Evolutionary conservation across 2,888 invertebrate species (phyloP), one percentile per base, ranked within the genome.

Genomic region (Poecilus cupreus): DNA sequence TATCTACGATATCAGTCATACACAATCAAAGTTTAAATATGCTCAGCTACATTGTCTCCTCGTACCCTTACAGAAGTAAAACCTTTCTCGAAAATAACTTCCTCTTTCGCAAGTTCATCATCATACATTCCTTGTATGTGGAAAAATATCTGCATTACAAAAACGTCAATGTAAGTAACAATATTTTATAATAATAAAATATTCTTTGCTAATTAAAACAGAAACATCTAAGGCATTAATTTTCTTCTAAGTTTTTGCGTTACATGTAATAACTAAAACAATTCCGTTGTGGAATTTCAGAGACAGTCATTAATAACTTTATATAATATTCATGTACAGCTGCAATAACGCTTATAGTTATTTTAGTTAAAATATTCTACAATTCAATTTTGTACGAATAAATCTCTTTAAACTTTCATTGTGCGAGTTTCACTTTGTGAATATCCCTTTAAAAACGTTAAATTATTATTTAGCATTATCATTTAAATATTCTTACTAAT

Each of bases 381-480:
- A 80, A 80, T 80, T 81, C 16, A 75, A 81, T 75, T 74, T 81
- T 81, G 75, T 81, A 81, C 81, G 75, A 81, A 81, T 81, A 81
- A 60, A 75, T 74, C 24, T 79, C 37, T 68, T 74, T 57, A 81
- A 81, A 75, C 64, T 81, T 75, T 74, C 60, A 81, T 81, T 81
- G 81, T 81, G 81, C 81, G 81, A 81, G 74, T 64, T 81, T 81
- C 75, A 81, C 60, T 81, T 81, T 81, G 81, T 75, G 80, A 80
- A 80, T 80, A 72, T 80, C 51, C 37, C 51, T 79, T 77, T 54
- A 80, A 70, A 80, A 80, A 80, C 70, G 20, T 80, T 70, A 72
- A 72, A 70, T 79, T 79, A 64, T 54, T 54, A 64, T 79, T 78
- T 64, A 49, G 68, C 68, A 78, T 78, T 64, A 78, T 46, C 16